Conservation (phyloP, 2,113 vertebrate genomes). For the Manacus vitellinus region DNA sequence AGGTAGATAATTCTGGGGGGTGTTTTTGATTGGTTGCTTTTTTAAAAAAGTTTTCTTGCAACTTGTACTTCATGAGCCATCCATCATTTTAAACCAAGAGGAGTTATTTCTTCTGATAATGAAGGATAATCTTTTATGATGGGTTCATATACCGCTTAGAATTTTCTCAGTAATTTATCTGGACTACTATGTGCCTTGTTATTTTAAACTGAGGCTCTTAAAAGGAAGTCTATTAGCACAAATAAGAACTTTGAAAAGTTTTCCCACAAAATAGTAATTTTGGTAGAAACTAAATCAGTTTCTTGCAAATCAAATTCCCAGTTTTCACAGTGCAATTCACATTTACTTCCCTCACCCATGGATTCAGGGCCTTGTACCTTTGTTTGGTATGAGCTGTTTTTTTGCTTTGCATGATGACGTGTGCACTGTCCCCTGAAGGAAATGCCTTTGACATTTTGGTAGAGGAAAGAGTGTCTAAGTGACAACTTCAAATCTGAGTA, state of each 20-base stretch:
- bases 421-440: background rate
- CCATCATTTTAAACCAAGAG: background rate
- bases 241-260: background rate
- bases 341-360: background rate
- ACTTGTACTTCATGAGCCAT: background rate
- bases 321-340: background rate
- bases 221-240: background rate
- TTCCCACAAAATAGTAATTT: background rate
- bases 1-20: background rate
- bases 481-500: background rate
- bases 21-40: background rate
- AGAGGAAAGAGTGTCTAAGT: background rate
- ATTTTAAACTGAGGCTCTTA: background rate
- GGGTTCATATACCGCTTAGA: background rate
- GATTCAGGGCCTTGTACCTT: background rate
- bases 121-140: background rate
- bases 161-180: background rate
- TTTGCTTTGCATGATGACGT: background rate
- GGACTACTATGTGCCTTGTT: background rate
- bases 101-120: background rate
- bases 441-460: slow-evolving; percentile 47
- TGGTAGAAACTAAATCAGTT: background rate
- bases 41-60: background rate
- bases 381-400: background rate
- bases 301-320: background rate